Evolutionary conservation across 2,888 invertebrate species (phyloP).

Genomic region (Subacronicta megacephala): DNA sequence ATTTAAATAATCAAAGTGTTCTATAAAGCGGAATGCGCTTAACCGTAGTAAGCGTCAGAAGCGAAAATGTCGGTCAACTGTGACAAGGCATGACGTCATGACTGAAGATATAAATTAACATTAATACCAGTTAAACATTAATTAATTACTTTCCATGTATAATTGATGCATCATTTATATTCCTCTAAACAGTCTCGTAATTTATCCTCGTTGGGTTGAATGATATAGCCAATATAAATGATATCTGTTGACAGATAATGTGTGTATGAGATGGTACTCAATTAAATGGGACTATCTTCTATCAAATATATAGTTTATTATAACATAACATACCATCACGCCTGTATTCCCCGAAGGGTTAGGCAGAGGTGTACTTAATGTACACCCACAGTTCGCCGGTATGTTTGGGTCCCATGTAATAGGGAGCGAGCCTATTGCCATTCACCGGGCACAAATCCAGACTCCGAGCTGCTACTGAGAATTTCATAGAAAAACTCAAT

Average conservation of each 20-base stretch:
- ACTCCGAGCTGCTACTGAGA: too few species aligned
- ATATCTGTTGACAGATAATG: conserved; percentile 16
- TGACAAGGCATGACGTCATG: conserved; percentile 12
- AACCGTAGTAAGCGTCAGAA: conserved; percentile 17
- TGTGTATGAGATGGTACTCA: neutral
- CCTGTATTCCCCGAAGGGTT: too few species aligned
- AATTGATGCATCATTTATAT: conserved; percentile 25
- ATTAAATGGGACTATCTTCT: neutral
- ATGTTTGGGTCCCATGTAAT: too few species aligned
- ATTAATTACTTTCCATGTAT: conserved; percentile 33
- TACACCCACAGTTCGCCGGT: too few species aligned
- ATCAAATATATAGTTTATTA: neutral
- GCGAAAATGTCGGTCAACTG: conserved; percentile 32
- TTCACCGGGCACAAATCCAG: too few species aligned
- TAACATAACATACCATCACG: too few species aligned
- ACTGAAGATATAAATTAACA: conserved; percentile 34
- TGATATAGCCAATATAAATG: conserved; percentile 16
- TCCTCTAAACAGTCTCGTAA: conserved; percentile 7
- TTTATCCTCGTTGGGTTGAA: conserved; percentile 8
- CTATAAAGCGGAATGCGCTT: conserved; percentile 3
- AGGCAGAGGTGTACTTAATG: too few species aligned
- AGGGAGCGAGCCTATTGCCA: too few species aligned
- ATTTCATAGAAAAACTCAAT: too few species aligned
- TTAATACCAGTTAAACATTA: conserved; percentile 8
- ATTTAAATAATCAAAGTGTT: conserved; percentile 10